Base-by-base conservation (phyloP, 2,888 invertebrate species). In the Tolmerus cingulatus region DNA sequence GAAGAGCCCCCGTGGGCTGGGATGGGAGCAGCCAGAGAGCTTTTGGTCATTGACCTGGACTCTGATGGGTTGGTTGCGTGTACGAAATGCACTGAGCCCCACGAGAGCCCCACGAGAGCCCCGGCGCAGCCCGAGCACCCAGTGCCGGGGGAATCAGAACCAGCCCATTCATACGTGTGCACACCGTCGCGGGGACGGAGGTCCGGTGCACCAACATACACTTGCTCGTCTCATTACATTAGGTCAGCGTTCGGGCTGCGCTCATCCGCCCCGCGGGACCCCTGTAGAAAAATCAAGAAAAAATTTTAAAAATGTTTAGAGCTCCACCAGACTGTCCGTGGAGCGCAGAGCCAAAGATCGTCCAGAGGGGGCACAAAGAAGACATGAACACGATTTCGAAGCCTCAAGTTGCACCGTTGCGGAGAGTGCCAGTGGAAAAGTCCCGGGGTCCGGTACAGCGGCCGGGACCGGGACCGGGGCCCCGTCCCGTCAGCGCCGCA, bases 281-380 rank as follows among this genome's bases (percentile, higher is more conserved):
- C 51, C 51, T 46, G 27, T 55, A 37, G 46, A 40, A 40, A 77
- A 46, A 78, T 46, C 78, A 78, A 81, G 81, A 51, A 81, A 81
- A 81, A 81, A 81, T 81, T 81, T 81, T 55, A 81, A 81, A 81
- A 81, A 81, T 81, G 81, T 55, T 81, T 81, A 81, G 81, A 81
- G 27, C 34, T 51, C 14, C 27, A 51, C 81, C 81, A 76, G 76
- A 40, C 37, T 34, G 34, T n/a, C 19, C 37, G 27, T 5, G 19
- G 0, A 27, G 19, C 12, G 78, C 23, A 23, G n/a, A n/a, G n/a
- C 66, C 9, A 40, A 46, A 43, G 37, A 78, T n/a, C 40, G 46
- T 55, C n/a, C n/a, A 77, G 55, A 27, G 23, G 51, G 43, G 9
- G 27, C 23, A 81, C 37, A 43, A 78, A 78, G 40, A 78, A 78